phyloP scores from a whole-genome alignment of 2,797 vertebrate genomes.

The Neoniphon sammara region DNA sequence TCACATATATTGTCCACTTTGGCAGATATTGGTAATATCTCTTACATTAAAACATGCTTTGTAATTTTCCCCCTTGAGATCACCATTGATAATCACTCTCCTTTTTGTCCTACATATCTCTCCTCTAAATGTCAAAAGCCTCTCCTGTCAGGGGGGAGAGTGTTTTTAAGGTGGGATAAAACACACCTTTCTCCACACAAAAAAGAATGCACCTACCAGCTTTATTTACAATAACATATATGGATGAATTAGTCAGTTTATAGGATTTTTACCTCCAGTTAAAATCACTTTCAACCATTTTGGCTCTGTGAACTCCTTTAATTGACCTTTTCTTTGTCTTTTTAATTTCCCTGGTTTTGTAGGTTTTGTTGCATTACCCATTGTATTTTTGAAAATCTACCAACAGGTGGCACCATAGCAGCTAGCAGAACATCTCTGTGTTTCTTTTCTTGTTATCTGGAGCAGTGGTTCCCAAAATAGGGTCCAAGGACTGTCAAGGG shows the following conservation, averaged over 20 bases:
- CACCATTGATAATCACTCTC: not conserved
- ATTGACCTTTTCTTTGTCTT: not conserved
- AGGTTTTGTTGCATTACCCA: not conserved
- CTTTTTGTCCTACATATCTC: too few relatives aligned
- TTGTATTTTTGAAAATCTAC: slow-evolving; percentile 37
- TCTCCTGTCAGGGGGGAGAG: too few relatives aligned
- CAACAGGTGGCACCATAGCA: slow-evolving; percentile 66
- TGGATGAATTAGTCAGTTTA: too few relatives aligned
- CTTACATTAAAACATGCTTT: not conserved
- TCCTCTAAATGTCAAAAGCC: too few relatives aligned
- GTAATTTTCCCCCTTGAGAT: not conserved
- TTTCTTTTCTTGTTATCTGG: slow-evolving; percentile 8
- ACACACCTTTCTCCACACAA: too few relatives aligned
- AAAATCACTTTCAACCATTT: too few relatives aligned
- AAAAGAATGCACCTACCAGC: too few relatives aligned
- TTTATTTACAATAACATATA: too few relatives aligned
- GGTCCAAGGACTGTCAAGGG: slow-evolving; percentile 21
- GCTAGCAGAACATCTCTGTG: slow-evolving; percentile 2
- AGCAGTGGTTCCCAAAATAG: slow-evolving; percentile 5
- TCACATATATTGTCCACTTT: not conserved
- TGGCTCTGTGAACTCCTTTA: too few relatives aligned
- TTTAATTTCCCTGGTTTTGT: not conserved
- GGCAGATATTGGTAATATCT: not conserved
- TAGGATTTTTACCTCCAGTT: too few relatives aligned
- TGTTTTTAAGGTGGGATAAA: too few relatives aligned